Conservation (phyloP, 2,113 vertebrate species). For the Collichthys lucidus region DNA sequence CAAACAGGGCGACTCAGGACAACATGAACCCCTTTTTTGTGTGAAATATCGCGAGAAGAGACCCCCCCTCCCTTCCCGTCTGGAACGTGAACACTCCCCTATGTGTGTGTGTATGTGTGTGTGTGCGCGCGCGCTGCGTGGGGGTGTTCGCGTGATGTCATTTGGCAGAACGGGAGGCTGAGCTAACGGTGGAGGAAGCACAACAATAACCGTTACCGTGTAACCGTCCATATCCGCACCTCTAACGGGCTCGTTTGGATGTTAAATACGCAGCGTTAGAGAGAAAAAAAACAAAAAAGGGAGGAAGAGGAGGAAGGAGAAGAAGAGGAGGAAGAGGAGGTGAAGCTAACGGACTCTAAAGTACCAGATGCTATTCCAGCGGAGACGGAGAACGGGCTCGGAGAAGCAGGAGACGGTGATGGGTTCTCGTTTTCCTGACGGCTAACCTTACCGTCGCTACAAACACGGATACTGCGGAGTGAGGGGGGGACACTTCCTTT, state of each 20-base stretch:
- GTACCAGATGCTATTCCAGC: slow-evolving; percentile 82
- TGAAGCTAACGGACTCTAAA: slow-evolving; percentile 63
- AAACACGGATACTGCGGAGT: slow-evolving; percentile 26
- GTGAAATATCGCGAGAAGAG: slow-evolving; percentile 79
- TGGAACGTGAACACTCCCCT: slow-evolving; percentile 52
- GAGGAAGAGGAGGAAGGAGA: not conserved
- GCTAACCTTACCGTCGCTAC: slow-evolving; percentile 53
- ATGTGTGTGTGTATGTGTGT: not conserved
- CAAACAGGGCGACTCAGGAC: not conserved
- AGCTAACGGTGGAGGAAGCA: slow-evolving; percentile 65
- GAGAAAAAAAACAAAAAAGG: not conserved
- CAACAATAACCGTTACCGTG: slow-evolving; percentile 58
- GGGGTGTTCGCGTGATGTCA: slow-evolving; percentile 81
- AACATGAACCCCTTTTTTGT: slow-evolving; percentile 29
- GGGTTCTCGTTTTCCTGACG: slow-evolving; percentile 77
- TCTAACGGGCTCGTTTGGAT: not conserved
- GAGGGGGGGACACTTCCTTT: not conserved
- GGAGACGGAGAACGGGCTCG: slow-evolving; percentile 62
- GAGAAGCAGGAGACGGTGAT: slow-evolving; percentile 71
- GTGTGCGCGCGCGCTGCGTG: slow-evolving; percentile 56
- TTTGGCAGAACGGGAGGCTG: slow-evolving; percentile 69
- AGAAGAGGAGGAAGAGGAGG: slow-evolving; percentile 9
- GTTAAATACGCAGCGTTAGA: not conserved
- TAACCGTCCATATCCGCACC: not conserved
- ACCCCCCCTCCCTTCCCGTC: not conserved